phyloP scores from a whole-genome alignment of 2,797 vertebrate species.

The Dicrostonyx torquatus region DNA sequence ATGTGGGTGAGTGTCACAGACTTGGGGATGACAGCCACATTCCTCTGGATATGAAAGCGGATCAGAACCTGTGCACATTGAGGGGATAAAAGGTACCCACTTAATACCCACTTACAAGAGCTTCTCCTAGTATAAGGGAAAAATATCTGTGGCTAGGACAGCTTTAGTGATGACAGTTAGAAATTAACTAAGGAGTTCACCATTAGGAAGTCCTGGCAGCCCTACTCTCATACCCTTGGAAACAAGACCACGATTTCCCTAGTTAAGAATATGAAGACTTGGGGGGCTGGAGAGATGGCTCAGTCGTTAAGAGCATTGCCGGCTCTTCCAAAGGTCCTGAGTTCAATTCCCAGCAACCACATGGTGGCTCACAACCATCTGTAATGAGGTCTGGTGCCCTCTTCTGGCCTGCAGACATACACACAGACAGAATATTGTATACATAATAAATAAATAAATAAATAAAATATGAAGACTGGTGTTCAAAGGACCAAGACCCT shows the following conservation, averaged over 20 bases:
- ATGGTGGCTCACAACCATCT: too few species aligned
- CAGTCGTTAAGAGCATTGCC: too few species aligned
- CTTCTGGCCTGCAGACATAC: too few species aligned
- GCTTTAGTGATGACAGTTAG: background rate
- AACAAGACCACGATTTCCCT: fast-evolving
- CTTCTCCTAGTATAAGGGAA: background rate
- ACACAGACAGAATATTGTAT: too few species aligned
- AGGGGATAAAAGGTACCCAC: fast-evolving
- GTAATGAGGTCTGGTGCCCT: too few species aligned
- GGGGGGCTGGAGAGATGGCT: too few species aligned
- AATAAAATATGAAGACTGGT: background rate
- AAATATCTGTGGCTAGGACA: background rate
- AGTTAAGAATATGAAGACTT: background rate
- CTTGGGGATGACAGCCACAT: conserved; percentile 89
- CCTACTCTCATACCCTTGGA: too few species aligned
- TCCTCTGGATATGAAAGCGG: conserved; percentile 90
- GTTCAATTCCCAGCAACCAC: too few species aligned
- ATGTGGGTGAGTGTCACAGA: conserved; percentile 87
- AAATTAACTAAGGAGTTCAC: background rate
- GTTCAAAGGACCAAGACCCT: background rate
- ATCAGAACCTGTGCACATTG: conserved; percentile 87
- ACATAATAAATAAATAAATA: too few species aligned
- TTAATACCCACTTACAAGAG: background rate
- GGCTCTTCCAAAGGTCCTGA: too few species aligned
- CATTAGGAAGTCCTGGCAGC: background rate